These are phyloP conservation scores for Clusia tigrina DNA, from an alignment of 2,888 invertebrate species.

Conservation along the genomic window DNA sequence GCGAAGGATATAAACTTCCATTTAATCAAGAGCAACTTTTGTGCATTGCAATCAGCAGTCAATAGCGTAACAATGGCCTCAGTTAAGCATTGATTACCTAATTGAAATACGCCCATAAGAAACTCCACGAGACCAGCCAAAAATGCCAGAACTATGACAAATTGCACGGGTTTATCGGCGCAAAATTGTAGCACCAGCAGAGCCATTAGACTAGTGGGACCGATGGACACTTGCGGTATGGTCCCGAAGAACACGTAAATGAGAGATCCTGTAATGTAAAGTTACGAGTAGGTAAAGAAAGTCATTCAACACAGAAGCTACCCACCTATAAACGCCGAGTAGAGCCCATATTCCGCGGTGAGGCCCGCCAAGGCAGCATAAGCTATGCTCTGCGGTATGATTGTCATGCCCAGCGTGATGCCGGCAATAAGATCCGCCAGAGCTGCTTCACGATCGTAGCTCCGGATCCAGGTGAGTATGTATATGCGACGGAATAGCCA, in stretches of 20 bases:
- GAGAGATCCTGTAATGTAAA: slow-evolving; percentile 71
- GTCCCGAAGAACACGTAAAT: slow-evolving; percentile 89
- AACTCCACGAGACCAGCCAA: slow-evolving; percentile 80
- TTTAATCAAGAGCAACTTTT: too few species aligned
- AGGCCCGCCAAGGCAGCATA: slow-evolving; percentile 86
- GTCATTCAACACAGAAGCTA: background rate
- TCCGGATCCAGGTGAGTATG: slow-evolving; percentile 72
- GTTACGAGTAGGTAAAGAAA: background rate
- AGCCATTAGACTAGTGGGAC: slow-evolving; percentile 95
- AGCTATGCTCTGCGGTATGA: slow-evolving; percentile 93
- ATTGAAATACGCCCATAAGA: slow-evolving; percentile 80
- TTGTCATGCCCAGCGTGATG: slow-evolving; percentile 86
- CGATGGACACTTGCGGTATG: slow-evolving; percentile 84
- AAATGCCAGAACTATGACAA: slow-evolving; percentile 79
- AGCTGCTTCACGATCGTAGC: slow-evolving; percentile 74
- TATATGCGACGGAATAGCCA: slow-evolving; percentile 65
- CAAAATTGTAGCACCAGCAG: slow-evolving; percentile 81
- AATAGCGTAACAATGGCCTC: too few species aligned
- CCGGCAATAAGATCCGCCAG: slow-evolving; percentile 88
- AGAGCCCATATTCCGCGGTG: slow-evolving; percentile 89
- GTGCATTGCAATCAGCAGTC: too few species aligned
- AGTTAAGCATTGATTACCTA: slow-evolving; percentile 75
- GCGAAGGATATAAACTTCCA: too few species aligned
- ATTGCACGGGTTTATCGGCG: slow-evolving; percentile 74
- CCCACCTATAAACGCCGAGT: slow-evolving; percentile 85